These are phyloP conservation scores for Troilus luridus DNA, from an alignment of 2,888 invertebrate genomes.

Conservation along the genomic window DNA sequence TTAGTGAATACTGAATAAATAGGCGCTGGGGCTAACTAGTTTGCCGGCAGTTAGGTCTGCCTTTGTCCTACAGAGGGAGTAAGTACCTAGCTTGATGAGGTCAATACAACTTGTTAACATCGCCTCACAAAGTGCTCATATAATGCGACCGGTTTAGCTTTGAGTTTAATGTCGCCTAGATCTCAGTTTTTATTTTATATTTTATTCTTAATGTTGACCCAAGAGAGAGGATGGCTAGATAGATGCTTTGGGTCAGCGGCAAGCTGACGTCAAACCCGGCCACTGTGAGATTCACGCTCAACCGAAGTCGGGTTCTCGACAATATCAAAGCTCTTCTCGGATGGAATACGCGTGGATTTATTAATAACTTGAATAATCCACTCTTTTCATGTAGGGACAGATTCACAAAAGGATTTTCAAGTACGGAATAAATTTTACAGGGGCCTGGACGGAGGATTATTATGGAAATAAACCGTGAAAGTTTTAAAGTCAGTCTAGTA, in stretches of 20 bases:
- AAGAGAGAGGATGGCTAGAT: not conserved
- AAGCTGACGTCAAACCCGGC: not conserved
- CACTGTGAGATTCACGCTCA: slow-evolving; percentile 13
- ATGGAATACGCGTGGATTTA: not conserved
- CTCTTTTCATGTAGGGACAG: not conserved
- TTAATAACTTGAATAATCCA: not conserved
- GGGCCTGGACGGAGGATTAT: not conserved
- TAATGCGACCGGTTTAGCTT: not conserved
- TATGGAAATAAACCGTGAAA: not conserved
- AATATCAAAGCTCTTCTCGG: not conserved
- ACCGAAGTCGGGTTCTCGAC: not conserved
- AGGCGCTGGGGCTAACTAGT: not conserved
- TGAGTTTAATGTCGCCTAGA: not conserved
- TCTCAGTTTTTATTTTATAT: not conserved
- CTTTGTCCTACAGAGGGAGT: not conserved
- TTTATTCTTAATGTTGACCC: not conserved
- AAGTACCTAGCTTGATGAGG: not conserved
- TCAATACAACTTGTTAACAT: not conserved
- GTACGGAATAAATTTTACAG: not conserved
- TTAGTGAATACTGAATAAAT: not conserved
- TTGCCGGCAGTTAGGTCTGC: not conserved
- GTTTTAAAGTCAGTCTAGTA: not conserved
- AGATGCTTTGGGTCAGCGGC: not conserved
- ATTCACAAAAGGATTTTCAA: not conserved
- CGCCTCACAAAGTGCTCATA: not conserved